Percentiles rank a stretch among this genome's conserved stretches.
Evolutionary conservation across 2,888 invertebrate genomes (phyloP).

Genomic region (Parnassius smintheus): DNA sequence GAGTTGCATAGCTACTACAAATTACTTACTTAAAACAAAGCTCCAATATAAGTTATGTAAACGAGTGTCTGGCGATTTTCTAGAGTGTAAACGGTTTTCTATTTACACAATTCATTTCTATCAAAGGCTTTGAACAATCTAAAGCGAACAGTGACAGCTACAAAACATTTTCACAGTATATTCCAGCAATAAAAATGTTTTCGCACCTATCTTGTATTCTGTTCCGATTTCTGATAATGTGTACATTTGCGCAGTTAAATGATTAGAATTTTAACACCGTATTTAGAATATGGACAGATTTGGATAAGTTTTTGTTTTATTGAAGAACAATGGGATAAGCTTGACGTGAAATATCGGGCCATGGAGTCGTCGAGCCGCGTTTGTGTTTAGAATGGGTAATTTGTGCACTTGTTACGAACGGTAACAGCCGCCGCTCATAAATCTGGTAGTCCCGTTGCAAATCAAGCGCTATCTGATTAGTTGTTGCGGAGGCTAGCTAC

Average conservation of each 20-base stretch:
- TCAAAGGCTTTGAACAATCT: too few relatives aligned
- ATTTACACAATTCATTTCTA: too few relatives aligned
- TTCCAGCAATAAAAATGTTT: too few relatives aligned
- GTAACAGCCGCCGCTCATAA: background rate
- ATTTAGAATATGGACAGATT: constrained; percentile 6
- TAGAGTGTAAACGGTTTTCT: too few relatives aligned
- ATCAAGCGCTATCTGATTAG: background rate
- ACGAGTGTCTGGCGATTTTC: background rate
- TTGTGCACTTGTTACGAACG: background rate
- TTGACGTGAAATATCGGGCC: constrained; percentile 14
- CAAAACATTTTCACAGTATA: too few relatives aligned
- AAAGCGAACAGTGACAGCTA: too few relatives aligned
- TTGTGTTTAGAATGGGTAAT: constrained; percentile 12
- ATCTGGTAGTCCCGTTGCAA: background rate
- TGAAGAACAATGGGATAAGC: constrained; percentile 17
- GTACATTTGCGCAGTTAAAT: background rate
- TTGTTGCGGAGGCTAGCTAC: background rate
- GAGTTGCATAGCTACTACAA: too few relatives aligned
- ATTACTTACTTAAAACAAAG: too few relatives aligned
- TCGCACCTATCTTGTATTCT: too few relatives aligned
- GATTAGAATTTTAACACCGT: constrained; percentile 8
- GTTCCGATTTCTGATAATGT: too few relatives aligned
- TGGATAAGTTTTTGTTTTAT: constrained; percentile 7
- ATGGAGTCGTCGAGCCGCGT: background rate
- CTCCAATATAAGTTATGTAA: too few relatives aligned